phyloP scores from a whole-genome alignment of 2,888 invertebrate genomes.

The Apamea anceps region DNA sequence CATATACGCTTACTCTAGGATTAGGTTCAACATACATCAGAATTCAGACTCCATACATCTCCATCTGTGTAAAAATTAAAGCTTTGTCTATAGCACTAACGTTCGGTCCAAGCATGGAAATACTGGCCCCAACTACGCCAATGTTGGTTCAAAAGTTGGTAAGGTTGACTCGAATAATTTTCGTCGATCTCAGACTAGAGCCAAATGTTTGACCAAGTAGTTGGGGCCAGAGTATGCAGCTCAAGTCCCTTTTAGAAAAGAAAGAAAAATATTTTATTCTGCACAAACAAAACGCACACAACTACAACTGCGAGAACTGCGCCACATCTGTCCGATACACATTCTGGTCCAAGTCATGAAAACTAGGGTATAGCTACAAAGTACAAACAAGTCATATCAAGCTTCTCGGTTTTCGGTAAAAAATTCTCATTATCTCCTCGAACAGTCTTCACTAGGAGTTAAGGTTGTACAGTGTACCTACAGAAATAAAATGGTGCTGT shows the following conservation, averaged over 20 bases:
- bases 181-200: conserved; percentile 4
- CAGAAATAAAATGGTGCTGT: background rate
- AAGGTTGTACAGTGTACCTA: background rate
- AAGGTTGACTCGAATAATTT: background rate
- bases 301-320: no score
- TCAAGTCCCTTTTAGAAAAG: background rate
- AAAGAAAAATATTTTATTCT: no score
- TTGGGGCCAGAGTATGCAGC: background rate
- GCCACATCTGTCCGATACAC: background rate
- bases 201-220: background rate
- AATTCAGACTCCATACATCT: background rate
- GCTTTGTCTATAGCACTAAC: background rate
- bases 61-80: background rate
- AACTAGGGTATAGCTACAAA: background rate
- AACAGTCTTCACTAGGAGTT: background rate
- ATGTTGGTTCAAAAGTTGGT: conserved; percentile 10
- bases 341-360: background rate
- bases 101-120: background rate
- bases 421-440: background rate
- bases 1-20: conserved; percentile 32
- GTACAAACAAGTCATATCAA: conserved; percentile 5
- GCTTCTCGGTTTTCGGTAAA: background rate
- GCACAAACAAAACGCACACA: no score
- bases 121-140: background rate
- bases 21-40: conserved; percentile 17